Evolutionary conservation across 2,888 invertebrate species (phyloP).

Genomic region (Laothoe populi): DNA sequence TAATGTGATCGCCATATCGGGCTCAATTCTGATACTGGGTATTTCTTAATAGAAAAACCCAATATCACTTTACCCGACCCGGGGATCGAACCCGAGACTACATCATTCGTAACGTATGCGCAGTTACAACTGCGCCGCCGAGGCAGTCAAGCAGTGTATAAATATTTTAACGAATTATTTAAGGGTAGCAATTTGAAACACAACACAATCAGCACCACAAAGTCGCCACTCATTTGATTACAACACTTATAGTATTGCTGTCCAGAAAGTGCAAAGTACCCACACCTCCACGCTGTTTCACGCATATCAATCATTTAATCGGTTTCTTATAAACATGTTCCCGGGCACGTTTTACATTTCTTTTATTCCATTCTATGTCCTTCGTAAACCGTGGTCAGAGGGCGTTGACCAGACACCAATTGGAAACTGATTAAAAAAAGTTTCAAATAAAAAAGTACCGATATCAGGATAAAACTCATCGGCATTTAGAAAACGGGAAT

Average conservation of each 20-base stretch:
- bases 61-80: too few species aligned
- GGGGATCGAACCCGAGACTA: too few species aligned
- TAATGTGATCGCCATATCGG: too few species aligned
- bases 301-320: constrained; percentile 16
- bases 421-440: constrained; percentile 37
- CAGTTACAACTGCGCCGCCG: too few species aligned
- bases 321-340: constrained; percentile 11
- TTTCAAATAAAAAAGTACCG: constrained; percentile 48
- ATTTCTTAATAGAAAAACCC: too few species aligned
- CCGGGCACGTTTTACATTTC: constrained; percentile 6
- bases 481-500: constrained; percentile 58
- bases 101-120: too few species aligned
- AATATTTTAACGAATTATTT: too few species aligned
- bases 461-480: constrained; percentile 58
- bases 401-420: constrained; percentile 31
- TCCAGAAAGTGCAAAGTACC: neutral
- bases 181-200: too few species aligned
- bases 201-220: neutral
- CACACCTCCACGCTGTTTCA: constrained; percentile 9
- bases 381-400: constrained; percentile 16
- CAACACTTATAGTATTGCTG: constrained; percentile 1
- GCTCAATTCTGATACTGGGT: too few species aligned
- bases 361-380: constrained; percentile 4
- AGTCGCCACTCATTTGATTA: too few species aligned
- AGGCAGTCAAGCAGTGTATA: too few species aligned